phyloP scores from a whole-genome alignment of 2,888 invertebrate species.

The Formica aserva region DNA sequence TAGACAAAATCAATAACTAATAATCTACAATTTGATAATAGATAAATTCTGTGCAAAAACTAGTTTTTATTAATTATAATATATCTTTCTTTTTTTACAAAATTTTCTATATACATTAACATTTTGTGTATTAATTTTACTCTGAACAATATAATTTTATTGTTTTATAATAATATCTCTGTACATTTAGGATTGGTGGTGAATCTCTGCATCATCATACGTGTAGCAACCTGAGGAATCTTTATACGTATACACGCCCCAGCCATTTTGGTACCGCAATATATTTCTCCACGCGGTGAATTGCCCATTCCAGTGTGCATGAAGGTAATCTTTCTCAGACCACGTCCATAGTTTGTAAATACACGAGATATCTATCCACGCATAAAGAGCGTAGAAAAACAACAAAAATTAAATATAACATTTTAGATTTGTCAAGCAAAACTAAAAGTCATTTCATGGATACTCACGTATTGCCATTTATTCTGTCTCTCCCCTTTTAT shows the following conservation, averaged over 20 bases:
- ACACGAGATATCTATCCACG: slow-evolving; percentile 85
- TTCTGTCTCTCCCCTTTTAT: slow-evolving; percentile 75
- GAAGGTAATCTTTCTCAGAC: slow-evolving; percentile 86
- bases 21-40: too few species aligned
- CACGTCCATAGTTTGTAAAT: slow-evolving; percentile 87
- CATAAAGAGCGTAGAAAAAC: background rate
- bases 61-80: too few species aligned
- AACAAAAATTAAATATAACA: background rate
- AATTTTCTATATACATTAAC: too few species aligned
- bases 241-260: slow-evolving; percentile 84
- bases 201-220: too few species aligned
- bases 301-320: slow-evolving; percentile 87
- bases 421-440: background rate
- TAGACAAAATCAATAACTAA: too few species aligned
- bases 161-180: too few species aligned
- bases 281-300: slow-evolving; percentile 87
- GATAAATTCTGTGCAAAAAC: too few species aligned
- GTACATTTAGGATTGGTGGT: too few species aligned
- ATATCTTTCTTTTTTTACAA: too few species aligned
- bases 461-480: slow-evolving; percentile 76
- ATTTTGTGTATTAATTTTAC: too few species aligned
- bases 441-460: background rate
- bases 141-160: too few species aligned
- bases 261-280: slow-evolving; percentile 90
- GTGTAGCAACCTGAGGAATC: slow-evolving; percentile 48